phyloP scores from a whole-genome alignment of 2,888 invertebrate species.

The Perdita meconis region DNA sequence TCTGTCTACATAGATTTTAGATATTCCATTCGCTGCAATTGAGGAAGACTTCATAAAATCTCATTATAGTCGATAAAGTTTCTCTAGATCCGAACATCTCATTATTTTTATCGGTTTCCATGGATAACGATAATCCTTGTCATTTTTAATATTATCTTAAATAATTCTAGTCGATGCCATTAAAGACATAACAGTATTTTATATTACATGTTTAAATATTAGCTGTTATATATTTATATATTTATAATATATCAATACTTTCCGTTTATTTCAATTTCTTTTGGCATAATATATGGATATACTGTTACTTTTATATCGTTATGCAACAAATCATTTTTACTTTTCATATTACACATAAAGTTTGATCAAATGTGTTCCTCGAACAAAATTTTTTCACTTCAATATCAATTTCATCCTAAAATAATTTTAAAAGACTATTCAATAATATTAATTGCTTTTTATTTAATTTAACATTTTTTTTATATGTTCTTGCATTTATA shows the following conservation, averaged over 20 bases:
- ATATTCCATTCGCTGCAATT: constrained; percentile 61
- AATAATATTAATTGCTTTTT: background rate
- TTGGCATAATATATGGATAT: constrained; percentile 32
- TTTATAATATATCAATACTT: constrained; percentile 56
- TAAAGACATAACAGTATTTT: constrained; percentile 67
- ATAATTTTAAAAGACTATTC: background rate
- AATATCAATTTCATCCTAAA: background rate
- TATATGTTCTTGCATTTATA: constrained; percentile 2
- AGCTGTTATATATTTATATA: constrained; percentile 62
- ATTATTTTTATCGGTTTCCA: constrained; percentile 50
- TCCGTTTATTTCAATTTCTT: constrained; percentile 33
- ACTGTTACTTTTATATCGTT: constrained; percentile 42
- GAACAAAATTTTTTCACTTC: background rate
- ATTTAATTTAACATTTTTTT: constrained; percentile 2
- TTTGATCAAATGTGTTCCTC: constrained; percentile 40
- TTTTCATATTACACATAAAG: constrained; percentile 37
- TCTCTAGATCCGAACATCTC: constrained; percentile 43
- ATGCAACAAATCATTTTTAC: constrained; percentile 39
- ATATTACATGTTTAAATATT: constrained; percentile 59
- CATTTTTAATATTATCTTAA: constrained; percentile 56
- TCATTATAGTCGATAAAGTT: constrained; percentile 36
- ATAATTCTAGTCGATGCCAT: constrained; percentile 67
- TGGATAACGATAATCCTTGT: constrained; percentile 44
- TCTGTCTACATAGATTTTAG: constrained; percentile 62
- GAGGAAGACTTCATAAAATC: constrained; percentile 59